Conservation (phyloP, 2,113 vertebrate genomes). For the Heteronetta atricapilla region DNA sequence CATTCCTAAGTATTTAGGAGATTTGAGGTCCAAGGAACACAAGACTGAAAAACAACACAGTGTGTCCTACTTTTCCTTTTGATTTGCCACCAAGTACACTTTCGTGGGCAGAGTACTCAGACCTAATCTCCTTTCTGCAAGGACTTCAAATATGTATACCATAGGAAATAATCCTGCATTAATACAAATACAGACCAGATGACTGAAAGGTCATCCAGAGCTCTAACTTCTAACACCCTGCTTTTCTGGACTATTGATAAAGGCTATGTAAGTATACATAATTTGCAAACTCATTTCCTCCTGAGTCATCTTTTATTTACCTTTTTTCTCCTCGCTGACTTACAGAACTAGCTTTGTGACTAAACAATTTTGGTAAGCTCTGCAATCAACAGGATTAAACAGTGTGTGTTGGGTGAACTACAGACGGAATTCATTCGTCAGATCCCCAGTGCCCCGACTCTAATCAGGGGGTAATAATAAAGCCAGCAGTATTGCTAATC, state of each 20-base stretch:
- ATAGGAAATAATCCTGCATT: neutral
- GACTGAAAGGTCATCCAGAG: neutral
- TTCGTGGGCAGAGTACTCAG: neutral
- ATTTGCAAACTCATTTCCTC: constrained; percentile 46
- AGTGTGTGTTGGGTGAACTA: constrained; percentile 27
- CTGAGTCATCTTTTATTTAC: constrained; percentile 52
- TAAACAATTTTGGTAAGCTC: constrained; percentile 58
- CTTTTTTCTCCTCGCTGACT: constrained; percentile 5
- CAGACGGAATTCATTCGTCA: constrained; percentile 65
- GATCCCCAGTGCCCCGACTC: constrained; percentile 53
- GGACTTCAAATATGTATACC: neutral
- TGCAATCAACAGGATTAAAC: constrained; percentile 64
- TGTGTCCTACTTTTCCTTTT: neutral
- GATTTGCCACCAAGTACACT: neutral
- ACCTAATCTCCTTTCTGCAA: neutral
- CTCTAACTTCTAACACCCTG: constrained; percentile 4
- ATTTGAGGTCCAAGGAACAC: neutral
- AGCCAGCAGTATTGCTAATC: constrained; percentile 60
- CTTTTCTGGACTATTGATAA: neutral
- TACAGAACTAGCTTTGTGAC: constrained; percentile 46
- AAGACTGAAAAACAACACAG: neutral
- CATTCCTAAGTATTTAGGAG: neutral
- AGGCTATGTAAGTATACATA: neutral
- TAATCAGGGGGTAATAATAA: constrained; percentile 66
- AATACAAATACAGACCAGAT: neutral